Evolutionary conservation across 2,888 invertebrate genomes (phyloP), one percentile per base, ranked within the genome.

Genomic region (Drosophila nigricruria): DNA sequence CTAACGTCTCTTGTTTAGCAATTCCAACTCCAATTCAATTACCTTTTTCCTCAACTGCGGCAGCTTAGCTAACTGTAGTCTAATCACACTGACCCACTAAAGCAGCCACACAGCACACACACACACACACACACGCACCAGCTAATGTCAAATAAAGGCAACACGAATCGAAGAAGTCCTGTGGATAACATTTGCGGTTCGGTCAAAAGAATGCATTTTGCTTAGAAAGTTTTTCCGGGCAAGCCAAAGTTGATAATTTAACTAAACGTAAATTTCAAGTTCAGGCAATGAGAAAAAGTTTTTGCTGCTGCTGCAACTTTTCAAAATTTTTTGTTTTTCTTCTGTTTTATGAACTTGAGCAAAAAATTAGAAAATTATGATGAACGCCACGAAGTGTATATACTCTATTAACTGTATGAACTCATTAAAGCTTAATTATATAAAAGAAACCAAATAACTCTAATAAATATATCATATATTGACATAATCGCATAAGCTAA

Each of bases 191-290:
- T 43, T 43, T 23, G 30, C 38, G 66, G 73, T 32, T 49, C 25
- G 47, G 45, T n/a, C 18, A 23, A 34, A n/a, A 58, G 14, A 52
- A 25, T 34, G 45, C 49, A 67, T 34, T 49, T 49, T 9, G 18
- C 23, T 43, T 18, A n/a, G 40, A 58, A 80, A 74, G 20, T 77
- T 70, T 70, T 30, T 64, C 52, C 40, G 63, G 56, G 42, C 64
- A 57, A 77, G 74, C 49, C 23, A 43, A 73, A 73, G 70, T 66
- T 78, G 57, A 70, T 79, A 81, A 84, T 84, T 81, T 76, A 69
- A 81, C 70, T 84, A 81, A 81, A 84, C 79, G 64, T 67, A 63
- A 73, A 77, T 71, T 81, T 82, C 84, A 82, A 82, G 81, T 84
- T 81, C 84, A 83, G 72, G 59, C 79, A 71, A 73, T 60, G 69